Conservation (phyloP, 1,140 invertebrate species). For the Cotesia vestalis region DNA sequence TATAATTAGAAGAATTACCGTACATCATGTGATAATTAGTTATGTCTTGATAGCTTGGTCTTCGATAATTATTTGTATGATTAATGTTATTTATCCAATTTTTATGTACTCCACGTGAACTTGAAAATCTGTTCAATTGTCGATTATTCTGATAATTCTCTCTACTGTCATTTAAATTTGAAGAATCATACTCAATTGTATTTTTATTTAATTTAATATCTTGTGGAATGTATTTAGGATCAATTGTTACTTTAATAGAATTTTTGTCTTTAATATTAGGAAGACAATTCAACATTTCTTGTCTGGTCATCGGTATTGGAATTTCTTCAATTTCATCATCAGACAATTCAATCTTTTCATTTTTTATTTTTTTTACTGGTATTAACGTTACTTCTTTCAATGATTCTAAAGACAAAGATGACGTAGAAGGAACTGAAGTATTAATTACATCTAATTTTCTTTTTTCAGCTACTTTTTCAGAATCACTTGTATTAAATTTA, state of each 20-base stretch:
- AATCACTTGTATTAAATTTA: background rate
- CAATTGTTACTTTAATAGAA: conserved; percentile 45
- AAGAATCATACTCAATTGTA: conserved; percentile 48
- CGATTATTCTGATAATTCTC: background rate
- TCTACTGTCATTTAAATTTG: background rate
- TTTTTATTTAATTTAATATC: conserved; percentile 52
- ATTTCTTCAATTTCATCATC: conserved; percentile 62
- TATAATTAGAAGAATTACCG: too few species aligned
- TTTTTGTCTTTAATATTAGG: conserved; percentile 54
- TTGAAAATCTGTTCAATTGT: too few species aligned
- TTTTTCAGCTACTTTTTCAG: background rate
- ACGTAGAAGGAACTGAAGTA: too few species aligned
- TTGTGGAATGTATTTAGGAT: conserved; percentile 52
- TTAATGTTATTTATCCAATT: too few species aligned
- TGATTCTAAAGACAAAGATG: too few species aligned
- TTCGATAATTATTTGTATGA: too few species aligned
- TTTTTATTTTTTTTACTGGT: conserved; percentile 18
- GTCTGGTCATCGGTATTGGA: conserved; percentile 49
- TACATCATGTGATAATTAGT: background rate
- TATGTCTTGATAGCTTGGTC: background rate
- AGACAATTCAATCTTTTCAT: conserved; percentile 50
- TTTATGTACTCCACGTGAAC: too few species aligned
- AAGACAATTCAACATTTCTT: conserved; percentile 58
- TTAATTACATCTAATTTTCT: background rate
- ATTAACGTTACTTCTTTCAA: too few species aligned